Base-by-base conservation (phyloP, 2,113 vertebrate species). In the Chrysemys picta region DNA sequence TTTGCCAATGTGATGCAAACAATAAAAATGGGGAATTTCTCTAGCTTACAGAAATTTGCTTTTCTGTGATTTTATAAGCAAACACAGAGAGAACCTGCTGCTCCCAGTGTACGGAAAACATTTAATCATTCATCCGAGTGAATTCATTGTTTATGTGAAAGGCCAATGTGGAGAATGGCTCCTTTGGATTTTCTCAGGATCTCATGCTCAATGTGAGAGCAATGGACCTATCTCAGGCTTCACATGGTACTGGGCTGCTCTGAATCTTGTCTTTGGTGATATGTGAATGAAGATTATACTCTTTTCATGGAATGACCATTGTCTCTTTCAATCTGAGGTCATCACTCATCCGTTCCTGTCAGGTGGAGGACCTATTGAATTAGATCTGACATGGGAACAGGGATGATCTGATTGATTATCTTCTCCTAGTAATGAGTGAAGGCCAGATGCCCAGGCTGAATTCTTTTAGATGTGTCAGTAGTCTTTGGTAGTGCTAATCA, bases 21-120 rank as follows among this genome's bases (percentile, higher is more conserved):
- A 88, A 88, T 81, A 80, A 91, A 91, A 86, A 91, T n/a, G 38
- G 87, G 80, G 69, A 79, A 52, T 59, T 91, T 62, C 24, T 79
- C 11, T 72, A 7, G 89, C 80, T 93, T 85, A 16, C 87, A 94
- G 83, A 80, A 31, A 38, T 88, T 13, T 65, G 69, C 53, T 22
- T 89, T 95, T 94, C 69, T 94, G 59, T 57, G 11, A 79, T 89
- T 95, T 93, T 57, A 80, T 83, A 57, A 78, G 53, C 80, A 78
- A 89, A 38, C 59, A 10, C 10, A 62, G 24, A 13, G 80, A 50
- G 80, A 90, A 89, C 38, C 35, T 83, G 42, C 78, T 62, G 81
- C 80, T 65, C 59, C 45, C 29, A 8, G n/a, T 89, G 52, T 62
- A 52, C 6, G 50, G 49, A 65, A 59, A 78, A 29, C 82, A 80